These are phyloP conservation scores for Pseudomyrmex dendroicus DNA, from an alignment of 1,140 invertebrate genomes.

Conservation along the genomic window DNA sequence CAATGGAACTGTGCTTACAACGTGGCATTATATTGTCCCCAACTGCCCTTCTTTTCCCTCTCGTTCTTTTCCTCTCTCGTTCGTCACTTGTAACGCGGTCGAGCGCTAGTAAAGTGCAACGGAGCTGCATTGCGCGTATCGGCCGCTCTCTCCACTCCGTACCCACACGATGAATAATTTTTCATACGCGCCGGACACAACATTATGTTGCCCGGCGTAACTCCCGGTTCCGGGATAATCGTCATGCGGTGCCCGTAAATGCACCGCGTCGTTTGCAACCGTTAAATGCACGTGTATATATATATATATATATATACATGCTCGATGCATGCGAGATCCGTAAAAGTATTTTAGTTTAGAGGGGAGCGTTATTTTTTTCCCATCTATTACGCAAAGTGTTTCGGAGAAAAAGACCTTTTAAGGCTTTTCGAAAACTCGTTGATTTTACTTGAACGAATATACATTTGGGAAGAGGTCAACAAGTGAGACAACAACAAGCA, in stretches of 20 bases:
- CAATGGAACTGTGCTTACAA: no score
- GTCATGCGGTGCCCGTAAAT: conserved; percentile 37
- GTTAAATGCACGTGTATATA: neutral
- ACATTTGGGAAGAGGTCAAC: neutral
- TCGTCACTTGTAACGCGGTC: conserved; percentile 19
- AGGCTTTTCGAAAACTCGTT: neutral
- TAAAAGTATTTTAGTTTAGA: no score
- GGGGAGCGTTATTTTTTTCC: no score
- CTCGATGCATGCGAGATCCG: neutral
- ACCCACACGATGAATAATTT: conserved; percentile 52
- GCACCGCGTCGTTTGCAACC: conserved; percentile 22
- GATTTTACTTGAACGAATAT: neutral
- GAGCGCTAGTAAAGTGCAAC: conserved; percentile 21
- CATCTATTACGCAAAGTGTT: neutral
- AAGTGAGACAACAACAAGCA: no score
- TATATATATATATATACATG: neutral
- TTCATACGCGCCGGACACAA: conserved; percentile 50
- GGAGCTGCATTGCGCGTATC: neutral
- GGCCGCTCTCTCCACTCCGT: conserved; percentile 12
- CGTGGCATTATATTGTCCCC: no score
- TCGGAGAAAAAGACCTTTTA: neutral
- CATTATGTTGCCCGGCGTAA: conserved; percentile 41
- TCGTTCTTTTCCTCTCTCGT: conserved; percentile 3
- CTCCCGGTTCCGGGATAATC: conserved; percentile 52
- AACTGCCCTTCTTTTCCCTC: neutral